Evolutionary conservation across 1,140 invertebrate genomes (phyloP).

Genomic region (Protaetia brevitarsis): DNA sequence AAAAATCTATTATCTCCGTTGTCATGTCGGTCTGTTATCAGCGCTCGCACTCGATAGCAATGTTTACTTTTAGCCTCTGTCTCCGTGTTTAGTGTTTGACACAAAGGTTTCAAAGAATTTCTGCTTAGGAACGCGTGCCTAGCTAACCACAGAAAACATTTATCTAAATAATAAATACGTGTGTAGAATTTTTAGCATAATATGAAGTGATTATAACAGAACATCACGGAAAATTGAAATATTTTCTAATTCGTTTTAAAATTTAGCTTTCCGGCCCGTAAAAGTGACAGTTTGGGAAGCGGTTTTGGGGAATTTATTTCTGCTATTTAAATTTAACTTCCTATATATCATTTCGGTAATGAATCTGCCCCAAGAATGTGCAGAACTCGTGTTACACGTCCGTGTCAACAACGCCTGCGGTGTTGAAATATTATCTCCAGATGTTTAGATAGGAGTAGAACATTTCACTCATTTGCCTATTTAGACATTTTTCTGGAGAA

Average conservation of each 20-base stretch:
- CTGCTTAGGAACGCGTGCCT: too few species aligned
- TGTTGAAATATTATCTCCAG: slow-evolving; percentile 10
- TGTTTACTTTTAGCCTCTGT: background rate
- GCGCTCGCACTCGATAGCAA: background rate
- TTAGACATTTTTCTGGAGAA: too few species aligned
- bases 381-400: slow-evolving; percentile 7
- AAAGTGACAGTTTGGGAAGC: too few species aligned
- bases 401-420: background rate
- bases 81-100: too few species aligned
- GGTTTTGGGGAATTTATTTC: background rate
- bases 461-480: background rate
- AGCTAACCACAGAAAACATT: too few species aligned
- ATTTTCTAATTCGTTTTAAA: too few species aligned
- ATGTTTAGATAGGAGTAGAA: background rate
- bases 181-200: too few species aligned
- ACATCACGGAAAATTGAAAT: too few species aligned
- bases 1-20: slow-evolving; percentile 8
- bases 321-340: slow-evolving; percentile 1
- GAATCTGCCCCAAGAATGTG: background rate
- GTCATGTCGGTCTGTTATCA: slow-evolving; percentile 3
- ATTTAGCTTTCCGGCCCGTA: too few species aligned
- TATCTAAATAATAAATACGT: too few species aligned
- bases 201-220: too few species aligned
- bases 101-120: too few species aligned
- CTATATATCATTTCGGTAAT: background rate